These are phyloP conservation scores for Parnassius apollo DNA, from an alignment of 2,888 invertebrate species.

Conservation along the genomic window DNA sequence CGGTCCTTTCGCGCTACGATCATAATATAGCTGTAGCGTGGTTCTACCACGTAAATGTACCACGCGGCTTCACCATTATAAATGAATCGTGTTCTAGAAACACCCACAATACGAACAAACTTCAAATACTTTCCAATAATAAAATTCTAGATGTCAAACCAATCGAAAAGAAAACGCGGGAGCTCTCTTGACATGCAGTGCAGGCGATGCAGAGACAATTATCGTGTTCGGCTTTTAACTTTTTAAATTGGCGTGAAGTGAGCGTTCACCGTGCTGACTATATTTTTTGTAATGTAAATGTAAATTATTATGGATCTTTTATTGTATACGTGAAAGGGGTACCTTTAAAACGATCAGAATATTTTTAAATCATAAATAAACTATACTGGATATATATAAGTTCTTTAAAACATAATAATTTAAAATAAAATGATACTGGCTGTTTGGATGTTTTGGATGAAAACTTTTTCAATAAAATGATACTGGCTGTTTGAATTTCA, in stretches of 20 bases:
- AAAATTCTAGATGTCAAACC: conserved; percentile 2
- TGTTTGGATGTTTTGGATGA: no score
- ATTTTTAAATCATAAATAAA: not conserved
- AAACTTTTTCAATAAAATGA: no score
- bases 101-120: no score
- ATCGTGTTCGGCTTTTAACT: conserved; percentile 23
- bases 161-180: conserved; percentile 6
- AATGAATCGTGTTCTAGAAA: no score
- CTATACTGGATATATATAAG: not conserved
- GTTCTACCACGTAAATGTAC: no score
- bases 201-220: not conserved
- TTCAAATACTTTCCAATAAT: not conserved
- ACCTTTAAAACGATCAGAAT: no score
- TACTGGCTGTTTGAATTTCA: not conserved
- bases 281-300: conserved; percentile 6
- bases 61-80: no score
- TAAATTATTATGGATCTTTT: conserved; percentile 3
- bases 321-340: not conserved
- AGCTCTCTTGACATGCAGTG: conserved; percentile 2
- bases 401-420: not conserved
- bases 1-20: no score
- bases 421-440: not conserved
- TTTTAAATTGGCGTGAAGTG: conserved; percentile 23
- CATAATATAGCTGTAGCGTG: no score
- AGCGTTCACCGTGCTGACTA: conserved; percentile 9